Conservation (phyloP, 2,797 vertebrate species). For the Propithecus deckenii region DNA sequence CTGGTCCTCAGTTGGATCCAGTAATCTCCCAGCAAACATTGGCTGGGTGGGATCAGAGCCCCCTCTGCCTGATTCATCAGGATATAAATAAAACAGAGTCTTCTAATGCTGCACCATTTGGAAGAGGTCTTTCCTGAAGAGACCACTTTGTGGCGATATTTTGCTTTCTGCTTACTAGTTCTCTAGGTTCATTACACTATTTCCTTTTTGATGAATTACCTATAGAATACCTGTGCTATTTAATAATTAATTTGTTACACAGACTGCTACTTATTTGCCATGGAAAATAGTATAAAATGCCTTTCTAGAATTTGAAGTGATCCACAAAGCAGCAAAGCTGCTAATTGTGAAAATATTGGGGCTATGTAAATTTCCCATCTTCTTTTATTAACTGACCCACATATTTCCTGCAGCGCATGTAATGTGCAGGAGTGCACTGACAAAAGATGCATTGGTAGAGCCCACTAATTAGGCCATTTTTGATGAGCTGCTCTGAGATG, state of each 20-base stretch:
- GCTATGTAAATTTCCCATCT: background rate
- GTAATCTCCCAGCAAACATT: background rate
- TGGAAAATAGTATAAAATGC: background rate
- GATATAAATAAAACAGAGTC: background rate
- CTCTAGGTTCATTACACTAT: background rate
- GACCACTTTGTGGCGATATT: background rate
- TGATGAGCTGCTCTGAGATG: background rate
- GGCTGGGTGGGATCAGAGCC: background rate
- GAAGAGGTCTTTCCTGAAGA: constrained; percentile 33
- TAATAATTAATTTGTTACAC: constrained; percentile 6
- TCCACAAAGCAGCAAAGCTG: constrained; percentile 29
- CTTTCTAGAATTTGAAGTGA: constrained; percentile 46
- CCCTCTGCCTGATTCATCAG: background rate
- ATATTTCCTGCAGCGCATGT: constrained; percentile 26
- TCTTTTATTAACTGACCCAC: background rate
- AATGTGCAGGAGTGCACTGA: background rate
- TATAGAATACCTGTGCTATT: background rate
- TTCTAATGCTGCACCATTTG: background rate
- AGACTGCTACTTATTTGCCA: background rate
- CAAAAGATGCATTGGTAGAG: background rate
- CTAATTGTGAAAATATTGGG: constrained; percentile 50
- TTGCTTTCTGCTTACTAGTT: background rate
- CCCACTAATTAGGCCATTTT: background rate
- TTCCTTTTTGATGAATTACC: background rate
- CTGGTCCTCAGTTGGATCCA: background rate